These are phyloP conservation scores for Spilogale gracilis DNA, from an alignment of 2,113 vertebrate species.

Conservation along the genomic window DNA sequence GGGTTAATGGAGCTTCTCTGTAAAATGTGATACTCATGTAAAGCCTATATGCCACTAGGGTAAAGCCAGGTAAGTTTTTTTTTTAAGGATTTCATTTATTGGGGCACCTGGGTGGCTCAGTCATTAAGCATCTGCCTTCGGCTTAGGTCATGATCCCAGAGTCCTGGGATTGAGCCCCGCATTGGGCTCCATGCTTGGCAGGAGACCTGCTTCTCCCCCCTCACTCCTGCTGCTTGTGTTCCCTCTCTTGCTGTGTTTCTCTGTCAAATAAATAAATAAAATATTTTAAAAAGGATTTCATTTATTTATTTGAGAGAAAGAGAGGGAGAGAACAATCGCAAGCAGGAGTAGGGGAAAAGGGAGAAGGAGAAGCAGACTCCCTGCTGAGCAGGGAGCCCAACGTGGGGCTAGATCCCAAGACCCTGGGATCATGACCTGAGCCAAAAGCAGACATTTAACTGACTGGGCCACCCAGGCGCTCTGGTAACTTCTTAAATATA, in stretches of 20 bases:
- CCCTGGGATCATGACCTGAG: not conserved
- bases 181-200: too few relatives aligned
- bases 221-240: too few relatives aligned
- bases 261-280: too few relatives aligned
- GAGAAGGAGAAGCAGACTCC: not conserved
- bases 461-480: not conserved
- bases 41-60: not conserved
- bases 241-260: too few relatives aligned
- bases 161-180: too few relatives aligned
- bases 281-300: not conserved
- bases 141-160: too few relatives aligned
- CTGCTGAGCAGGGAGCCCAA: not conserved
- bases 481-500: too few relatives aligned
- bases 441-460: not conserved
- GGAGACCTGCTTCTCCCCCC: too few relatives aligned
- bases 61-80: not conserved
- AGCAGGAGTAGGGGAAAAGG: not conserved
- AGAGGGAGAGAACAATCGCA: not conserved
- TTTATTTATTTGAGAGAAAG: not conserved
- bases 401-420: not conserved
- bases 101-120: too few relatives aligned
- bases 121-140: too few relatives aligned
- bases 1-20: not conserved
- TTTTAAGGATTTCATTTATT: not conserved
- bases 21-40: not conserved